phyloP scores from a whole-genome alignment of 2,888 invertebrate genomes.

The Mimachlamys varia region DNA sequence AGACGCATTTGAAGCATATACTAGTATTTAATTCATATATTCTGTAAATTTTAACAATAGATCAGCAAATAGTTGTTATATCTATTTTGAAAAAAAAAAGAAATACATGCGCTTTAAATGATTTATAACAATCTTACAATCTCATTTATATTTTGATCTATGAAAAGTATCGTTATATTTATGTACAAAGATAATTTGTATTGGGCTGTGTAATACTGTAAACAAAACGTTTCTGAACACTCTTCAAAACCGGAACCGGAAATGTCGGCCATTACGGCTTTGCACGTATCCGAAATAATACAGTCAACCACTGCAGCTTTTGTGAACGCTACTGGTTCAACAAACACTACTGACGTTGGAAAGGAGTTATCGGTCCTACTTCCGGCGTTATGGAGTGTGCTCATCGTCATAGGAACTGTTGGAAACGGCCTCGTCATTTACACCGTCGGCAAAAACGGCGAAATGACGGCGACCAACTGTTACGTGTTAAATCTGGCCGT shows the following conservation, averaged over 20 bases:
- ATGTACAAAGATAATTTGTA: not conserved
- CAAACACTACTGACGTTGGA: not conserved
- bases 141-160: too few species aligned
- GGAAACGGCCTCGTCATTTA: slow-evolving; percentile 69
- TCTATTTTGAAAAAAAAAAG: too few species aligned
- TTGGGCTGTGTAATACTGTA: not conserved
- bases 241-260: not conserved
- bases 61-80: too few species aligned
- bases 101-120: too few species aligned
- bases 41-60: too few species aligned
- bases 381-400: slow-evolving; percentile 61
- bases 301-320: not conserved
- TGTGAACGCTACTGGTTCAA: not conserved
- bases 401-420: slow-evolving; percentile 61
- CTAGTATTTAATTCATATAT: too few species aligned
- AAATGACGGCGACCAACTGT: slow-evolving; percentile 64
- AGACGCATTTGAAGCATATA: too few species aligned
- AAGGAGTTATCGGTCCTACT: slow-evolving; percentile 50
- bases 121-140: too few species aligned
- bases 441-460: slow-evolving; percentile 64
- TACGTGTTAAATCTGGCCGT: slow-evolving; percentile 71
- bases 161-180: not conserved
- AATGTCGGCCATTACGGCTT: slow-evolving; percentile 10
- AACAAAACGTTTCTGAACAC: not conserved
- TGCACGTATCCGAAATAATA: not conserved